Percentiles rank a stretch among this genome's conserved stretches.
phyloP scores from a whole-genome alignment of 2,113 vertebrate genomes.

The Lagopus leucura region DNA sequence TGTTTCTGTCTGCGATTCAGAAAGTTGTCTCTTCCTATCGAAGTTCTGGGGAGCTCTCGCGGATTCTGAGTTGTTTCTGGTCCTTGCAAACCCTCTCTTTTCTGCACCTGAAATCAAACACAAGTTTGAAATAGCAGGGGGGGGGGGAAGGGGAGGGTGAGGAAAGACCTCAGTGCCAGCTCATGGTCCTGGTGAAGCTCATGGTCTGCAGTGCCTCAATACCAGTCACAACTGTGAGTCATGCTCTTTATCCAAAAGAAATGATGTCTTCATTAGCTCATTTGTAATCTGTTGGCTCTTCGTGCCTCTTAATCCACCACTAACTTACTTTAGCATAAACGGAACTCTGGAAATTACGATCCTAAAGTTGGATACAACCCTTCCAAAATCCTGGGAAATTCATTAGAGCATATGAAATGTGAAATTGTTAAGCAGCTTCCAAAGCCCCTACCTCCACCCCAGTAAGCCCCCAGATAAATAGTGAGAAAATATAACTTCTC shows the following conservation, averaged over 20 bases:
- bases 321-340: conserved; percentile 56
- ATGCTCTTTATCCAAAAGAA: conserved; percentile 33
- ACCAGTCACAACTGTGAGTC: conserved; percentile 2
- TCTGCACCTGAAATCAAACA: conserved; percentile 77
- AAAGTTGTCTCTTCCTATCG: conserved; percentile 70
- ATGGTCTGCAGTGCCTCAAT: background rate
- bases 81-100: conserved; percentile 66
- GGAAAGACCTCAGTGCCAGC: background rate
- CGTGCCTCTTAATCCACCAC: conserved; percentile 8
- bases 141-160: background rate
- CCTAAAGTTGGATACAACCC: conserved; percentile 4
- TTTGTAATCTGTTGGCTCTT: conserved; percentile 42
- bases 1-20: conserved; percentile 68
- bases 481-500: conserved; percentile 47
- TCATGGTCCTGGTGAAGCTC: background rate
- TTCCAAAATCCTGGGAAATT: conserved; percentile 66
- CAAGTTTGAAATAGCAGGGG: conserved; percentile 30
- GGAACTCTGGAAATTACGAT: conserved; percentile 53
- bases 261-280: conserved; percentile 16
- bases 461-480: conserved; percentile 45
- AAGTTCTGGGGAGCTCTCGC: conserved; percentile 60
- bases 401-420: conserved; percentile 63
- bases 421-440: conserved; percentile 44
- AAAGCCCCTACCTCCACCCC: conserved; percentile 41
- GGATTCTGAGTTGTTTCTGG: conserved; percentile 71